Conservation (phyloP, 2,797 vertebrate species). For the Tauraco hartlaubi region DNA sequence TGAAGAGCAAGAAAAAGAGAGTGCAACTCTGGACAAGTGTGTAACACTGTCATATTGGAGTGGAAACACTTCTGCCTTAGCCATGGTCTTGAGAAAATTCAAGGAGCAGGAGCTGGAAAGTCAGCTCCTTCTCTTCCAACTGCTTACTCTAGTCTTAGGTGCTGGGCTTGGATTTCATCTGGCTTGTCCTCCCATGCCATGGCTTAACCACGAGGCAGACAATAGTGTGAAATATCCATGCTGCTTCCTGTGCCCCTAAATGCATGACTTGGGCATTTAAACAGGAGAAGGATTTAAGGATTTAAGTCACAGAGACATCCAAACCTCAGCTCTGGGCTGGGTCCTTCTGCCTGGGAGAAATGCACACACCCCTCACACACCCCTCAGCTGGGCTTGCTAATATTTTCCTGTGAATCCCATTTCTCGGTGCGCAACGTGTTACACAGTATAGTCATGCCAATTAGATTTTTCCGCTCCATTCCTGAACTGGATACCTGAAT, state of each 20-base stretch:
- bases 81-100: neutral
- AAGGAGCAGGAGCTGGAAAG: neutral
- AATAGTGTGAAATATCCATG: neutral
- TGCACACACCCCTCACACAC: neutral
- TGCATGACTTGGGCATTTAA: neutral
- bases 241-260: neutral
- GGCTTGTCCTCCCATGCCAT: neutral
- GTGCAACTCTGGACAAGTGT: neutral
- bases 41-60: neutral
- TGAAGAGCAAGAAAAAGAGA: neutral
- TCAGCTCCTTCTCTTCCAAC: neutral
- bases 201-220: neutral
- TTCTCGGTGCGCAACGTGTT: accelerated
- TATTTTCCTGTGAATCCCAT: neutral
- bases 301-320: neutral
- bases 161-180: neutral
- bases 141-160: neutral
- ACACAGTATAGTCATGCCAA: neutral
- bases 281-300: neutral
- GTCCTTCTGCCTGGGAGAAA: neutral
- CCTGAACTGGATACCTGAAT: neutral
- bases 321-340: neutral
- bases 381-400: neutral
- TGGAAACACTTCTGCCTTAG: neutral
- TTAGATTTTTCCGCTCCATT: neutral